Percentiles rank a stretch among this genome's conserved stretches.
These are phyloP conservation scores for Taxidea taxus DNA, from an alignment of 2,113 vertebrate genomes.

Conservation along the genomic window DNA sequence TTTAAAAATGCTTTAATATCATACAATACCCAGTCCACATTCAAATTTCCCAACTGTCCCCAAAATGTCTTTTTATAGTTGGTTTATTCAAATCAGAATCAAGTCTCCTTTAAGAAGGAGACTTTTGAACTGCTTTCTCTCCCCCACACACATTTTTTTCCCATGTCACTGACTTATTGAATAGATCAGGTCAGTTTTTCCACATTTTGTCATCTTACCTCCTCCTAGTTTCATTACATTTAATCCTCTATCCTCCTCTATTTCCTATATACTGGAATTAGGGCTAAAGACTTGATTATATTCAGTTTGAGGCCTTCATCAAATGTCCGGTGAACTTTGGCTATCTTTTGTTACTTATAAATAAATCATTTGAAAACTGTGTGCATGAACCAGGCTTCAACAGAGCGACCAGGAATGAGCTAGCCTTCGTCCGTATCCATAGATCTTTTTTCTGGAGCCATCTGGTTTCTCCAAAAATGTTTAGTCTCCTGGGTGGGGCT, in stretches of 20 bases:
- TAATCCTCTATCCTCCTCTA: background rate
- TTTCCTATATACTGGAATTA: background rate
- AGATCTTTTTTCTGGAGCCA: background rate
- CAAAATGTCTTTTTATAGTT: background rate
- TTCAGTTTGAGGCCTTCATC: background rate
- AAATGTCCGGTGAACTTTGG: background rate
- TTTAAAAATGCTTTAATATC: slow-evolving; percentile 4
- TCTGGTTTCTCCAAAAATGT: slow-evolving; percentile 7
- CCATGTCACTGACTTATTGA: background rate
- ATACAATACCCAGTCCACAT: background rate
- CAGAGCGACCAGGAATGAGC: background rate
- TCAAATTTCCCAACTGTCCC: background rate
- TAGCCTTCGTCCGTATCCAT: background rate
- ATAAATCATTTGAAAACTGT: background rate
- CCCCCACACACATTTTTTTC: background rate
- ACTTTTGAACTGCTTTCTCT: background rate
- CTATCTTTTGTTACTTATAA: background rate
- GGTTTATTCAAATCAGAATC: slow-evolving; percentile 8
- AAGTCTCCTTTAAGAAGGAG: background rate
- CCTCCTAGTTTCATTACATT: background rate
- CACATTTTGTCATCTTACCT: slow-evolving; percentile 1
- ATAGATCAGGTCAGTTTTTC: background rate
- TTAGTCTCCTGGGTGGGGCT: background rate
- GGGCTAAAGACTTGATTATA: slow-evolving; percentile 9
- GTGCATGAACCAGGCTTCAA: background rate